A percentile compares a stretch with the other conserved stretches of the same genome.
Evolutionary conservation across 2,113 vertebrate species (phyloP).

Genomic region (Callorhinus ursinus): DNA sequence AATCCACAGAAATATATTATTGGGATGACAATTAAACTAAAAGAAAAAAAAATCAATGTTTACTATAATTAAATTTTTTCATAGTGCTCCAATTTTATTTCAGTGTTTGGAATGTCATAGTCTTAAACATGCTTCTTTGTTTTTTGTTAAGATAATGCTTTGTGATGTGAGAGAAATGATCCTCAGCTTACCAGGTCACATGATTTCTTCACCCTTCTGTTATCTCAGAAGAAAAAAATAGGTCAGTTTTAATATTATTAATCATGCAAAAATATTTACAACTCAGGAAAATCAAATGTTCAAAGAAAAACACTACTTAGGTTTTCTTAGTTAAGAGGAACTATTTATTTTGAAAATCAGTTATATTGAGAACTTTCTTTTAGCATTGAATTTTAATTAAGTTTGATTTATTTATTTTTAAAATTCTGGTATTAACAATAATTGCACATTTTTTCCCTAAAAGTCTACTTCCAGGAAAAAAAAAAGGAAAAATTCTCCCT

Average conservation of each 20-base stretch:
- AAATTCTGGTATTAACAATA: neutral
- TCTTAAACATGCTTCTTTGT: neutral
- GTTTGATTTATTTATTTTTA: neutral
- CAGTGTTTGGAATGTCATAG: neutral
- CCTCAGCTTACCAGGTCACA: neutral
- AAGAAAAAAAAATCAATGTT: neutral
- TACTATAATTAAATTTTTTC: neutral
- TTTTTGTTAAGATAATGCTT: neutral
- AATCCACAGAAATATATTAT: neutral
- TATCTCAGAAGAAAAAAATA: neutral
- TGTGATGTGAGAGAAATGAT: neutral
- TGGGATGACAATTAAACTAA: neutral
- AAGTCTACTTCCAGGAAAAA: neutral
- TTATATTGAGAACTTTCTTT: neutral
- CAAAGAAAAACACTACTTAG: neutral
- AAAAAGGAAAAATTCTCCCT: neutral
- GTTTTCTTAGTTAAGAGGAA: neutral
- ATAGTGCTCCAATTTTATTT: neutral
- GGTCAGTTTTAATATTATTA: neutral
- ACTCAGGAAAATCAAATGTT: neutral
- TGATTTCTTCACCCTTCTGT: neutral
- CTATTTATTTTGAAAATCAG: neutral
- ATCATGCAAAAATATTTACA: neutral
- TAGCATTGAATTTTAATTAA: neutral
- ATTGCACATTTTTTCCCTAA: neutral